Percentiles rank a stretch among this genome's conserved stretches.
Conservation (phyloP, 2,113 vertebrate genomes). For the Eulemur rufifrons region DNA sequence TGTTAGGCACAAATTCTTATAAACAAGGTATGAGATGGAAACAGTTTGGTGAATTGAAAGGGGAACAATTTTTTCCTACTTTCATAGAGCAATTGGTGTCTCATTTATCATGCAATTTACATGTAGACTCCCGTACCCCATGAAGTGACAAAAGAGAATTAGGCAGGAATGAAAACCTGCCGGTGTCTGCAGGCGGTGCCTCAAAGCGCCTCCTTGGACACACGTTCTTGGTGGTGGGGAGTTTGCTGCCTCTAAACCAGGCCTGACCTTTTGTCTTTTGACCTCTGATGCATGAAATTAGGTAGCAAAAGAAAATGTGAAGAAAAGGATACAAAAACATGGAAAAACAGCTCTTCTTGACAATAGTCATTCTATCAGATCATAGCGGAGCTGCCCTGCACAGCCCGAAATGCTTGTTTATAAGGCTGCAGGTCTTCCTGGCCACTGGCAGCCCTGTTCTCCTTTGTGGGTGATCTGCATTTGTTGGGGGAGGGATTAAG, state of each 20-base stretch:
- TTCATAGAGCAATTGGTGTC: background rate
- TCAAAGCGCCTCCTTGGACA: conserved; percentile 45
- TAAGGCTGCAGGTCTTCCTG: conserved; percentile 59
- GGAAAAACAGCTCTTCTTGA: conserved; percentile 55
- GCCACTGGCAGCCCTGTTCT: conserved; percentile 23
- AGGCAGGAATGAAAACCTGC: conserved; percentile 12
- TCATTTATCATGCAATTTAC: background rate
- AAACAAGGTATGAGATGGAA: conserved; percentile 20
- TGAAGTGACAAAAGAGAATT: background rate
- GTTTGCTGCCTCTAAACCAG: conserved; percentile 40
- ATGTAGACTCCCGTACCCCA: background rate
- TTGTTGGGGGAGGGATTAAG: conserved; percentile 21
- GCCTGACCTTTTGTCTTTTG: conserved; percentile 77
- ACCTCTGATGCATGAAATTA: conserved; percentile 67
- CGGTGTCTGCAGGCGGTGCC: conserved; percentile 27
- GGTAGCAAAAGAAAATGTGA: conserved; percentile 78
- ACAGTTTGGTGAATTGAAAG: conserved; percentile 35
- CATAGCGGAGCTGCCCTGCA: conserved; percentile 17
- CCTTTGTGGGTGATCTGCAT: conserved; percentile 38
- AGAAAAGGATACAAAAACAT: conserved; percentile 78
- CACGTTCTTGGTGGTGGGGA: conserved; percentile 50
- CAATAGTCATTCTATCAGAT: conserved; percentile 60
- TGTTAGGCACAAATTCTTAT: conserved; percentile 32
- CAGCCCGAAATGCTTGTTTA: background rate
- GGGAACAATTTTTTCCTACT: background rate